phyloP scores from a whole-genome alignment of 1,140 invertebrate genomes.

The Drosophila mojavensis region DNA sequence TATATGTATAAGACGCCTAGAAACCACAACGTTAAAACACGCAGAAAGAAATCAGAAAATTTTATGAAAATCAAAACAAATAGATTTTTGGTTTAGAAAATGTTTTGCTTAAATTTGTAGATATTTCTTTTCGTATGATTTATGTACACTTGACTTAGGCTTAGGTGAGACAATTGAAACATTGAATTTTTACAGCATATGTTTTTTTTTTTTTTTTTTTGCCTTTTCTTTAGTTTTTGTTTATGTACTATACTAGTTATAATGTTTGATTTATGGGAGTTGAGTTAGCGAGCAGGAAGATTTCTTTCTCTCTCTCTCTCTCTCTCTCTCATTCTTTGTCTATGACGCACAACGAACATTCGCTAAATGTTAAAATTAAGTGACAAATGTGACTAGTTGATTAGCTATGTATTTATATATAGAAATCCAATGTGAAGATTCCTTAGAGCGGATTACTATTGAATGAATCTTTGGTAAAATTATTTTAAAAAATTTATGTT shows the following conservation, averaged over 20 bases:
- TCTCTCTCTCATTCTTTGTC: background rate
- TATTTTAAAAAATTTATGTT: no score
- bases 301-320: background rate
- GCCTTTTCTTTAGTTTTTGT: slow-evolving; percentile 30
- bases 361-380: slow-evolving; percentile 37
- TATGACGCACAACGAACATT: slow-evolving; percentile 47
- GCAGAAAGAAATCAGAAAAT: slow-evolving; percentile 29
- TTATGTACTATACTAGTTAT: background rate
- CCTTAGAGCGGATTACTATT: no score
- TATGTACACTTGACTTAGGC: slow-evolving; percentile 75
- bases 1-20: slow-evolving; percentile 35
- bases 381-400: slow-evolving; percentile 53
- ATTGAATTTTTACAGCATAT: slow-evolving; percentile 57
- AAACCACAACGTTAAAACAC: slow-evolving; percentile 60
- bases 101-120: slow-evolving; percentile 24
- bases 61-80: slow-evolving; percentile 13
- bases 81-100: slow-evolving; percentile 6
- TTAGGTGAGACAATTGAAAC: slow-evolving; percentile 42
- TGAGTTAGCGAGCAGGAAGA: slow-evolving; percentile 4
- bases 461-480: no score
- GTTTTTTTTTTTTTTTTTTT: slow-evolving; percentile 30
- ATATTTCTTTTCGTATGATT: slow-evolving; percentile 39
- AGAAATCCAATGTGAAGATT: background rate
- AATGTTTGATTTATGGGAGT: slow-evolving; percentile 1
- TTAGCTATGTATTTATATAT: slow-evolving; percentile 42